These are phyloP conservation scores for Platichthys flesus DNA, from an alignment of 2,113 vertebrate genomes.

Conservation along the genomic window DNA sequence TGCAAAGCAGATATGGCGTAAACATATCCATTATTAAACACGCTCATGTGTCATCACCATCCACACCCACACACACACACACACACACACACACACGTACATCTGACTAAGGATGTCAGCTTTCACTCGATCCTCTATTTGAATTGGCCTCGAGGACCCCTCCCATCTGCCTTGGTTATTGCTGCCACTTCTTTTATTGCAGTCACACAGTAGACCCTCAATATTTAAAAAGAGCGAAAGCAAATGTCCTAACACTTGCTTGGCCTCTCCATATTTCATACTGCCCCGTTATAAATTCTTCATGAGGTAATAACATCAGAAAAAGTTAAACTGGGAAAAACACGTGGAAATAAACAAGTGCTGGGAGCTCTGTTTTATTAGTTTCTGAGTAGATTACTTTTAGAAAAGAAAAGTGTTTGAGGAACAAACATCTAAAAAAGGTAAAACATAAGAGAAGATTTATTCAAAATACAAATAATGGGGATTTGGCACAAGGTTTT, in stretches of 20 bases:
- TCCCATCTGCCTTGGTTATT: constrained; percentile 41
- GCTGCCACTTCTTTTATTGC: constrained; percentile 66
- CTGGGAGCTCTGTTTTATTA: constrained; percentile 8
- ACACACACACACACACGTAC: constrained; percentile 5
- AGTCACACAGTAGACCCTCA: constrained; percentile 51
- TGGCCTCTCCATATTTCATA: constrained; percentile 30
- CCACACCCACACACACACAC: constrained; percentile 21
- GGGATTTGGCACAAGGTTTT: too few species aligned
- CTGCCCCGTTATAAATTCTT: constrained; percentile 54
- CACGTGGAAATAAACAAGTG: constrained; percentile 9
- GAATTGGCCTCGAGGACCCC: constrained; percentile 50
- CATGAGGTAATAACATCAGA: constrained; percentile 51
- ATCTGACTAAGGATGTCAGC: constrained; percentile 12
- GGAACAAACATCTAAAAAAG: not conserved
- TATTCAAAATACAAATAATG: not conserved
- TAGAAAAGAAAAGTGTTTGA: not conserved
- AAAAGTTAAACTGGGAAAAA: constrained; percentile 19
- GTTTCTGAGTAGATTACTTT: not conserved
- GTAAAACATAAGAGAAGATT: not conserved
- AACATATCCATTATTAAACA: constrained; percentile 64
- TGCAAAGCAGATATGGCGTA: constrained; percentile 45
- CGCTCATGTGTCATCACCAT: constrained; percentile 13
- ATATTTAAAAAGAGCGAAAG: constrained; percentile 69
- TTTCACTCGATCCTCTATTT: constrained; percentile 29
- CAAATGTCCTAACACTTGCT: constrained; percentile 31